These are phyloP conservation scores for Antechinus flavipes DNA, from an alignment of 2,113 vertebrate species.

Conservation along the genomic window DNA sequence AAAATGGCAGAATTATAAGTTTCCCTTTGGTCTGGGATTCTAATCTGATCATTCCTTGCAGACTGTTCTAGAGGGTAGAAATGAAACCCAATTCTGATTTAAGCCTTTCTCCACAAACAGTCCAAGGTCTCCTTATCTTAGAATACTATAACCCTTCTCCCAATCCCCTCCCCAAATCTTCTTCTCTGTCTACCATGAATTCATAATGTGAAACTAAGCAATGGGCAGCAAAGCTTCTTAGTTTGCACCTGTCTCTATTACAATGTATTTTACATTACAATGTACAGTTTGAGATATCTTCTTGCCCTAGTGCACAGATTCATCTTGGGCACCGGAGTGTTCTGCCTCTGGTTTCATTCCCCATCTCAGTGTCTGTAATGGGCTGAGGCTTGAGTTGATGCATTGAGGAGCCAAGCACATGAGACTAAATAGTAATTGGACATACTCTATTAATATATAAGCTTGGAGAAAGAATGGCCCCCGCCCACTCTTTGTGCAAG, in stretches of 20 bases:
- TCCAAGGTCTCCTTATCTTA: not conserved
- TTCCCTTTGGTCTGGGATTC: not conserved
- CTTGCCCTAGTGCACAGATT: not conserved
- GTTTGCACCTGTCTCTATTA: not conserved
- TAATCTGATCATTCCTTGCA: not conserved
- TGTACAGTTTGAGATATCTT: not conserved
- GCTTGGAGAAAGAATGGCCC: too few relatives aligned
- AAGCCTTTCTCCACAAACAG: not conserved
- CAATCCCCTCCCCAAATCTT: not conserved
- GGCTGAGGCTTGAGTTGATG: too few relatives aligned
- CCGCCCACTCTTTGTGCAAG: too few relatives aligned
- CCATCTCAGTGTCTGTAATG: too few relatives aligned
- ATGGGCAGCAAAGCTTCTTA: not conserved
- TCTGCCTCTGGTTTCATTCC: too few relatives aligned
- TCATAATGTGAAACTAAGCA: not conserved
- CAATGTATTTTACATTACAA: not conserved
- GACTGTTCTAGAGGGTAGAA: not conserved
- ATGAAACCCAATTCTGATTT: not conserved
- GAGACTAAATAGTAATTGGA: too few relatives aligned
- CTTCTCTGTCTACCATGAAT: not conserved
- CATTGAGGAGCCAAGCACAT: too few relatives aligned
- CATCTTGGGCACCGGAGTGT: too few relatives aligned
- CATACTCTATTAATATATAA: too few relatives aligned
- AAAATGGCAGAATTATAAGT: not conserved
- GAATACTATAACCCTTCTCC: not conserved